Evolutionary conservation across 2,888 invertebrate species (phyloP), one percentile per base, ranked within the genome.

Genomic region (Hedychridium roseum): DNA sequence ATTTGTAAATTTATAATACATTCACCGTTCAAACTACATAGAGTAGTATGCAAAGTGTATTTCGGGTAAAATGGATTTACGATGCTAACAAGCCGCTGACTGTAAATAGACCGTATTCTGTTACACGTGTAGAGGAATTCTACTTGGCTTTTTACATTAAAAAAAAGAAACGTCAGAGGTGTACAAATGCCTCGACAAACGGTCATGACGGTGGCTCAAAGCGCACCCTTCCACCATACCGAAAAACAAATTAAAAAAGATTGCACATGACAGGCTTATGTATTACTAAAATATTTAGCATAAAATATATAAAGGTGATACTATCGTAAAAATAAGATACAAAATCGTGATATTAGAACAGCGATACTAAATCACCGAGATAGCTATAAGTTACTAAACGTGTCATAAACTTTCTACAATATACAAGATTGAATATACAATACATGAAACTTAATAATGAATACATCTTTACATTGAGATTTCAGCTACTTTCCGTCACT

Each of bases 361-460:
- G 46, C 52, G 34, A 43, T 16, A 44, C 9, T 23, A 34, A 27
- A 23, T 38, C 28, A 6, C 47, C 45, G 40, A 53, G 42, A 30
- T 45, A 43, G 15, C 15, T 48, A 64, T 57, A 55, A 54, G 49
- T 57, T 60, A 54, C 44, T 60, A 47, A n/a, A 57, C 38, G 32
- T 50, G 36, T 50, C 46, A 53, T 49, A 46, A 62, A 63, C 57
- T 62, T 30, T 51, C 57, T 62, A 59, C 30, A 52, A 57, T 62
- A 62, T 56, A 60, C 52, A 63, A 48, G 41, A 44, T 54, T 50
- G 39, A 60, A 57, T 59, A 43, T 62, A 60, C 57, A 50, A 37
- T 37, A 51, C 39, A 59, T 50, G n/a, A n/a, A n/a, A n/a, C n/a
- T n/a, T 52, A 43, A 38, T 47, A 41, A n/a, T 51, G 31, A 54